Conservation (phyloP, 2,888 invertebrate genomes). For the Tipula lateralis region DNA sequence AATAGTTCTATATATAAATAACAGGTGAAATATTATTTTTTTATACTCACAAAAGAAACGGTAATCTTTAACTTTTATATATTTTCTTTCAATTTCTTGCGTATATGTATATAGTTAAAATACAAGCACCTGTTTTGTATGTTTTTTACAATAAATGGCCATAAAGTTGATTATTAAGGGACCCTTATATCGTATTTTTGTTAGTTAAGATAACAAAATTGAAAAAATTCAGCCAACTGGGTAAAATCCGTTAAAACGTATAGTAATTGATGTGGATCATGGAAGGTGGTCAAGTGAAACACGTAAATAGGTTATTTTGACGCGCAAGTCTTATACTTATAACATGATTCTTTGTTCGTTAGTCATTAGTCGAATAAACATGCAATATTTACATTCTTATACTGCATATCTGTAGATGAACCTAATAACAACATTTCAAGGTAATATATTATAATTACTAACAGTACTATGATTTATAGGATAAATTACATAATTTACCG, state of each 20-base stretch:
- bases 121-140: neutral
- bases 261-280: neutral
- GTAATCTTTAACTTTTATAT: neutral
- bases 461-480: slow-evolving; percentile 11
- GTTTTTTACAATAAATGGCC: neutral
- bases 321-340: neutral
- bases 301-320: neutral
- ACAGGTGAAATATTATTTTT: slow-evolving; percentile 3
- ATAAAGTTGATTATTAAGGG: neutral
- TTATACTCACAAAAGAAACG: neutral
- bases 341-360: neutral
- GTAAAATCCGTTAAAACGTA: neutral
- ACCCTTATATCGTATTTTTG: neutral
- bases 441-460: slow-evolving; percentile 24
- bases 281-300: neutral
- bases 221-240: neutral
- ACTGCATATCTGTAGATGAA: neutral
- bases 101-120: neutral
- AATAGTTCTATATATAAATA: neutral
- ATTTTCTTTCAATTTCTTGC: slow-evolving; percentile 5
- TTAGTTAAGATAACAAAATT: neutral
- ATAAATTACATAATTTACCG: slow-evolving; percentile 19
- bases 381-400: neutral
- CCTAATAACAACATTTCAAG: slow-evolving; percentile 19
- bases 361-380: neutral